Evolutionary conservation across 2,888 invertebrate species (phyloP).

Genomic region (Sesamia inferens): DNA sequence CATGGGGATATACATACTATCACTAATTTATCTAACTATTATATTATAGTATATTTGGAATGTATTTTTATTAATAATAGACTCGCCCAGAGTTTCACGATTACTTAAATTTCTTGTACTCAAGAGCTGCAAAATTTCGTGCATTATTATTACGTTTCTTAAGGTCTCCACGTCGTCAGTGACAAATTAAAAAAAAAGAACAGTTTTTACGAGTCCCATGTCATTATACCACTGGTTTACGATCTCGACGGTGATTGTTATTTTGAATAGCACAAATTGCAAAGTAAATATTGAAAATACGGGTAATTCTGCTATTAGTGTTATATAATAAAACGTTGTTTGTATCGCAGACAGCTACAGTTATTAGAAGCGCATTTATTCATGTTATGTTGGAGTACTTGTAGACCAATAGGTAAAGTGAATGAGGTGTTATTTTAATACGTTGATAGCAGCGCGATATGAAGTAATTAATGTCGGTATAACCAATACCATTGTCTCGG

Average conservation of each 20-base stretch:
- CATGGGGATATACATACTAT: slow-evolving; percentile 9
- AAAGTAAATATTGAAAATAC: slow-evolving; percentile 53
- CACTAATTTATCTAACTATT: background rate
- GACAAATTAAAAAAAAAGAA: slow-evolving; percentile 30
- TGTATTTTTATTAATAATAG: background rate
- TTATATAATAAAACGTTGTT: slow-evolving; percentile 19
- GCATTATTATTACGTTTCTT: background rate
- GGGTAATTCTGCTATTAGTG: slow-evolving; percentile 37
- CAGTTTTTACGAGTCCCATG: slow-evolving; percentile 36
- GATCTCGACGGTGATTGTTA: slow-evolving; percentile 43
- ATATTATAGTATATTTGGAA: background rate
- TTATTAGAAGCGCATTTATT: slow-evolving; percentile 40
- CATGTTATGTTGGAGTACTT: slow-evolving; percentile 22
- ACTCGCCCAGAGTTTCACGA: slow-evolving; percentile 54
- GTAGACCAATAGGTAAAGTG: slow-evolving; percentile 25
- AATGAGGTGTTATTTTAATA: slow-evolving; percentile 12
- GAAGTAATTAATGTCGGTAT: slow-evolving; percentile 10
- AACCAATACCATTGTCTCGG: no score
- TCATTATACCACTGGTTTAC: slow-evolving; percentile 55
- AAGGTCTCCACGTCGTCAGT: slow-evolving; percentile 43
- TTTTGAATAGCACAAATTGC: slow-evolving; percentile 46
- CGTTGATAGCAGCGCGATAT: slow-evolving; percentile 1
- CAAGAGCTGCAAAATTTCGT: slow-evolving; percentile 16
- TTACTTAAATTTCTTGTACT: slow-evolving; percentile 55
- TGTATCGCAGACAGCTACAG: slow-evolving; percentile 24